Evolutionary conservation across 23 tunicate species (phyloP).

Genomic region (Diplosoma virens): DNA sequence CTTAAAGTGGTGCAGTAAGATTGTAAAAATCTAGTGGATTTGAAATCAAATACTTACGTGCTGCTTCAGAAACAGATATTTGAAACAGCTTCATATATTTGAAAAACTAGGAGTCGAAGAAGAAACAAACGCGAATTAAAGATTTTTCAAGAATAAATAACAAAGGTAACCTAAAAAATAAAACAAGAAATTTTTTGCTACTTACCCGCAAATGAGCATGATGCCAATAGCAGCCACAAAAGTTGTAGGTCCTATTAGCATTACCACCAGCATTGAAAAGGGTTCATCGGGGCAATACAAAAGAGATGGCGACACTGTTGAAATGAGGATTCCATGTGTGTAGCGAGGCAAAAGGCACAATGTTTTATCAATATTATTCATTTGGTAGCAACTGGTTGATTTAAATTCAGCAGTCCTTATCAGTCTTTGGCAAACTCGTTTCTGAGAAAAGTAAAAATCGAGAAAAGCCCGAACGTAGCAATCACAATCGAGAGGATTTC

Average conservation of each 20-base stretch:
- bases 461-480: constrained; percentile 40
- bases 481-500: constrained; percentile 68
- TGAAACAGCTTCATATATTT: no score
- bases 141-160: no score
- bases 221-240: constrained; percentile 54
- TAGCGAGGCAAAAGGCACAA: constrained; percentile 13
- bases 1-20: no score
- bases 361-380: neutral
- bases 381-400: neutral
- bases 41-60: no score
- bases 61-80: no score
- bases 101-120: no score
- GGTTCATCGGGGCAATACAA: constrained; percentile 66
- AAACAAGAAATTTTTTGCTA: neutral
- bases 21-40: no score
- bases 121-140: no score
- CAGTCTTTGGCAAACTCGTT: no score
- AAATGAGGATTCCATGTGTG: neutral
- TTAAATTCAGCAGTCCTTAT: neutral
- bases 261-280: constrained; percentile 31
- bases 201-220: constrained; percentile 72
- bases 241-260: constrained; percentile 66
- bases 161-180: neutral
- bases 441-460: no score
- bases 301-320: neutral